Evolutionary conservation across 1,140 invertebrate species (phyloP).

Genomic region (Leptoteleia sp.): DNA sequence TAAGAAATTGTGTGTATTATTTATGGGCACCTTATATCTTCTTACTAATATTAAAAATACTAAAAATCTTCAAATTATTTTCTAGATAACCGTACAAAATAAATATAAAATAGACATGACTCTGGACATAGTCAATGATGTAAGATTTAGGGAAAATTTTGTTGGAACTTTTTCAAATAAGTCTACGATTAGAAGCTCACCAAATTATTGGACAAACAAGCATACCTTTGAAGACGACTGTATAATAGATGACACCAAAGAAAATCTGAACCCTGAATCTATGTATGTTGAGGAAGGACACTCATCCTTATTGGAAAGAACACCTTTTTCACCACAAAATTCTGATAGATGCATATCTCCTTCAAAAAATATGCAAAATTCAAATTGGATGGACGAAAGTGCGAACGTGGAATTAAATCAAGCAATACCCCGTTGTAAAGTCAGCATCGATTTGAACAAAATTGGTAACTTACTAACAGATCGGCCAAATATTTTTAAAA

Average conservation of each 20-base stretch:
- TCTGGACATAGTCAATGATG: constrained; percentile 6
- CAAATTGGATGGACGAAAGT: constrained; percentile 20
- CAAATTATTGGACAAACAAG: not conserved
- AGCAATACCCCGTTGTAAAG: constrained; percentile 59
- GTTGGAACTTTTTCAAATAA: too few relatives aligned
- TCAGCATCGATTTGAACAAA: constrained; percentile 76
- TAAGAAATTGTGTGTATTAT: too few relatives aligned
- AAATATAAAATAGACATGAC: constrained; percentile 22
- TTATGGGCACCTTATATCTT: too few relatives aligned
- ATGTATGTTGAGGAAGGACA: not conserved
- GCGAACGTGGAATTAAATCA: constrained; percentile 1
- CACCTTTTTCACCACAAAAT: constrained; percentile 21
- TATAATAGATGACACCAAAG: constrained; percentile 62
- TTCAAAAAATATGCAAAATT: constrained; percentile 23
- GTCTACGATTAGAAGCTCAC: not conserved
- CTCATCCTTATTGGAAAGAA: not conserved
- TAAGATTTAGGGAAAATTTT: not conserved
- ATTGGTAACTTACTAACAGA: constrained; percentile 68
- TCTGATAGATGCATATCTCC: constrained; percentile 19
- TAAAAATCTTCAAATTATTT: too few relatives aligned
- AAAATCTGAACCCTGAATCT: constrained; percentile 64
- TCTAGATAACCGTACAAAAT: constrained; percentile 30
- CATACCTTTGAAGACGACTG: not conserved
- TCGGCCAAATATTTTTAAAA: constrained; percentile 70
- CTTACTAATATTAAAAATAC: too few relatives aligned